phyloP scores from a whole-genome alignment of 2,797 vertebrate genomes.

The Meda fulgida region DNA sequence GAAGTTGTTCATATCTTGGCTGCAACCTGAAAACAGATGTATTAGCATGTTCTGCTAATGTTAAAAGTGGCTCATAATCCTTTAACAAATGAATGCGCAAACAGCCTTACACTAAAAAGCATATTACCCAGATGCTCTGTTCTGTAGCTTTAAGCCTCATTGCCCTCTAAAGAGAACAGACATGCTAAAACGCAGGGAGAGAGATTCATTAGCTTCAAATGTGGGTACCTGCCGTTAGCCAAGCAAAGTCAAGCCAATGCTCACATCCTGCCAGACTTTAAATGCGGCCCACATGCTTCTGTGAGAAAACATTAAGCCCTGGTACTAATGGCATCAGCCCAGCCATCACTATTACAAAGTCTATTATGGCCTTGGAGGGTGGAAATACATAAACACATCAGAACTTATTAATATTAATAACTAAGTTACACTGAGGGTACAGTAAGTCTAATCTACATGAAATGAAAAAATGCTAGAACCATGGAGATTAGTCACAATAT shows the following conservation, averaged over 20 bases:
- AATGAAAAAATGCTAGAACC: background rate
- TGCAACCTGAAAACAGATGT: background rate
- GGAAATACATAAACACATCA: constrained; percentile 47
- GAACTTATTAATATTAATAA: constrained; percentile 33
- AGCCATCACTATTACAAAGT: constrained; percentile 76
- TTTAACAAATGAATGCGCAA: constrained; percentile 36
- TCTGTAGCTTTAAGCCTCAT: constrained; percentile 34
- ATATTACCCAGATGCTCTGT: constrained; percentile 41
- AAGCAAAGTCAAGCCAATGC: constrained; percentile 66
- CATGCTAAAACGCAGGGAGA: constrained; percentile 29
- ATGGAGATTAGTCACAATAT: constrained; percentile 22
- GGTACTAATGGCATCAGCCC: constrained; percentile 75
- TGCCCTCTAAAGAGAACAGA: constrained; percentile 21
- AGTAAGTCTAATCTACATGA: constrained; percentile 12
- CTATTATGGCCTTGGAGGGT: constrained; percentile 70
- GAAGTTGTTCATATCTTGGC: background rate
- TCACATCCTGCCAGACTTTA: constrained; percentile 72
- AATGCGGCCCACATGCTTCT: constrained; percentile 77
- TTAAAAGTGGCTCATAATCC: constrained; percentile 22
- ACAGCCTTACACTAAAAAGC: constrained; percentile 29
- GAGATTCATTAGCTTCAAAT: constrained; percentile 76
- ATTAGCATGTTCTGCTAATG: constrained; percentile 18
- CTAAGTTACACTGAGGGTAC: constrained; percentile 14
- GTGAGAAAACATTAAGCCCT: constrained; percentile 76
- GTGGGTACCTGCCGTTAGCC: constrained; percentile 65